phyloP scores from a whole-genome alignment of 2,888 invertebrate genomes.

The Hemicrepidius hirtus region DNA sequence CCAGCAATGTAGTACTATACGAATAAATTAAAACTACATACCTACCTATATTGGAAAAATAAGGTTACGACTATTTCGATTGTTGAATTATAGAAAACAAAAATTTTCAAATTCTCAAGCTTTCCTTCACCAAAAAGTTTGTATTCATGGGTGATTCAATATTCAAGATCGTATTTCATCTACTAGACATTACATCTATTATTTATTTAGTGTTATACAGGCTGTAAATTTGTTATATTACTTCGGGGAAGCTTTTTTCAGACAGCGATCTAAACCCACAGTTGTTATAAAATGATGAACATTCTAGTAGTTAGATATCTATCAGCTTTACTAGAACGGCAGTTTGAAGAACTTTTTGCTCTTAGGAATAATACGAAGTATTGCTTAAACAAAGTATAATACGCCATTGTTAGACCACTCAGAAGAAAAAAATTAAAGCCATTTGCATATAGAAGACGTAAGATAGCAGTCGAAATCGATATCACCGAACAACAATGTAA shows the following conservation, averaged over 20 bases:
- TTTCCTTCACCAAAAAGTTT: neutral
- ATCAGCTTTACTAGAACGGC: slow-evolving; percentile 1
- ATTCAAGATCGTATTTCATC: neutral
- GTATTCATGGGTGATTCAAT: neutral
- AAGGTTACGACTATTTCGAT: too few species aligned
- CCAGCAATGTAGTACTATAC: too few species aligned
- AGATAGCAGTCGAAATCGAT: neutral
- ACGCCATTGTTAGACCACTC: neutral
- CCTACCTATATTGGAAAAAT: too few species aligned
- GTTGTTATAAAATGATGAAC: slow-evolving; percentile 5
- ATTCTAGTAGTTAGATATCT: slow-evolving; percentile 10
- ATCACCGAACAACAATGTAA: neutral
- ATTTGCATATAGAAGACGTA: slow-evolving; percentile 8
- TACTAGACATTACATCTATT: neutral
- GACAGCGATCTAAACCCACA: neutral
- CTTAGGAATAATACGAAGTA: slow-evolving; percentile 2
- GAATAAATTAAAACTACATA: too few species aligned
- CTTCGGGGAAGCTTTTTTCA: neutral
- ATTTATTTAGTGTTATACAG: slow-evolving; percentile 3
- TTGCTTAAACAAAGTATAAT: neutral
- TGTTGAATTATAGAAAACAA: too few species aligned
- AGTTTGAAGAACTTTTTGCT: neutral
- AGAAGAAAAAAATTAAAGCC: neutral
- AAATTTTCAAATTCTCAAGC: too few species aligned
- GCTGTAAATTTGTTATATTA: neutral